A percentile compares a stretch with the other conserved stretches of the same genome.
Evolutionary conservation across 2,113 vertebrate species (phyloP).

Genomic region (Pollachius pollachius): DNA sequence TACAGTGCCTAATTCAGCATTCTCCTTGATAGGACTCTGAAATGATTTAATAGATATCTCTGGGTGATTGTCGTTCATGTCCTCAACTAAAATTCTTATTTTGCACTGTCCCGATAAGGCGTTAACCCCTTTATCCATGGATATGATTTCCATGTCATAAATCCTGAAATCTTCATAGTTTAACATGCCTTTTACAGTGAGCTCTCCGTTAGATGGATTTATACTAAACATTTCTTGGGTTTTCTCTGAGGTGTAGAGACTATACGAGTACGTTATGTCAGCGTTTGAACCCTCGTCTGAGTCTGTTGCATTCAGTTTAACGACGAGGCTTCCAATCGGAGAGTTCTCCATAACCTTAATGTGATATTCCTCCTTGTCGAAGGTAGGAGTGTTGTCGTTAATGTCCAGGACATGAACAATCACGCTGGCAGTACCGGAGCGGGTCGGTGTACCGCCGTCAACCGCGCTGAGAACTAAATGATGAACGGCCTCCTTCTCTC

Average conservation of each 20-base stretch:
- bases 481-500: constrained; percentile 48
- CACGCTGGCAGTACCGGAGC: constrained; percentile 60
- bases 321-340: constrained; percentile 49
- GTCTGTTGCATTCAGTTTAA: constrained; percentile 63
- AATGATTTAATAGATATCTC: constrained; percentile 78
- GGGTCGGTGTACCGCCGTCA: constrained; percentile 66
- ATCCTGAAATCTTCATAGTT: constrained; percentile 53
- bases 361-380: constrained; percentile 42
- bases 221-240: constrained; percentile 43
- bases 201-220: constrained; percentile 42
- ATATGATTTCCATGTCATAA: constrained; percentile 51
- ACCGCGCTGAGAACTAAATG: constrained; percentile 66
- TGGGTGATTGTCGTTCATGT: constrained; percentile 73
- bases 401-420: constrained; percentile 60
- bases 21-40: constrained; percentile 65
- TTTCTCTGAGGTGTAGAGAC: constrained; percentile 50
- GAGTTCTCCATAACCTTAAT: constrained; percentile 61
- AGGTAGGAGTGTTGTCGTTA: constrained; percentile 68
- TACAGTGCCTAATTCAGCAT: constrained; percentile 55
- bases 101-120: constrained; percentile 45
- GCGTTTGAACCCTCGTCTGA: constrained; percentile 66
- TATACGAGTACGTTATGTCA: constrained; percentile 43
- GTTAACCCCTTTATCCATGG: constrained; percentile 39
- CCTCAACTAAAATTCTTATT: constrained; percentile 35
- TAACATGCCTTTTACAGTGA: constrained; percentile 41